These are phyloP conservation scores for Taeniopygia guttata DNA, from an alignment of 2,797 vertebrate species.

Conservation along the genomic window DNA sequence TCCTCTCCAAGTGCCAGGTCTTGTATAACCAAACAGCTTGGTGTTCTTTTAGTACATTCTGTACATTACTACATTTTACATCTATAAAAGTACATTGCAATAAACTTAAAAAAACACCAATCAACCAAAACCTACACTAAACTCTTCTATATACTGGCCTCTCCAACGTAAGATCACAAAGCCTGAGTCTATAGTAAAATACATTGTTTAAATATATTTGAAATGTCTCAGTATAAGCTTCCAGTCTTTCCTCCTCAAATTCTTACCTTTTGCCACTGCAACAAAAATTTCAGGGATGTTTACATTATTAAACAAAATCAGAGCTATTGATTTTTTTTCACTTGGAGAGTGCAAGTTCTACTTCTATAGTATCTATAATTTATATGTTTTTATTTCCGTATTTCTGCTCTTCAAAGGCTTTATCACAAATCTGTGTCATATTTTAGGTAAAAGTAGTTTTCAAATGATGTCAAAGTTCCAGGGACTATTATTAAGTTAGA, in stretches of 20 bases:
- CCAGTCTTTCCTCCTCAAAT: background rate
- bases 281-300: background rate
- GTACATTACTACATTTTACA: background rate
- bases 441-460: background rate
- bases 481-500: background rate
- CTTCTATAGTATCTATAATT: background rate
- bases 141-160: background rate
- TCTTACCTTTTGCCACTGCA: background rate
- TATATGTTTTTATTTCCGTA: background rate
- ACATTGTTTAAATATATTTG: background rate
- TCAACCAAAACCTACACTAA: background rate
- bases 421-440: rapidly evolving
- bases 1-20: background rate
- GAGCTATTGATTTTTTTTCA: background rate
- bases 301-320: background rate
- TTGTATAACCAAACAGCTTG: background rate
- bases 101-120: background rate
- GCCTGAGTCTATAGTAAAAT: background rate
- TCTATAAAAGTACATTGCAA: background rate
- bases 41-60: background rate
- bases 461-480: background rate
- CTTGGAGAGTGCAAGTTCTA: background rate
- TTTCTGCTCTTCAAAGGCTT: background rate
- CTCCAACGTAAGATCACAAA: background rate
- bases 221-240: background rate